Evolutionary conservation across 2,113 vertebrate species (phyloP).

Genomic region (Garra rufa): DNA sequence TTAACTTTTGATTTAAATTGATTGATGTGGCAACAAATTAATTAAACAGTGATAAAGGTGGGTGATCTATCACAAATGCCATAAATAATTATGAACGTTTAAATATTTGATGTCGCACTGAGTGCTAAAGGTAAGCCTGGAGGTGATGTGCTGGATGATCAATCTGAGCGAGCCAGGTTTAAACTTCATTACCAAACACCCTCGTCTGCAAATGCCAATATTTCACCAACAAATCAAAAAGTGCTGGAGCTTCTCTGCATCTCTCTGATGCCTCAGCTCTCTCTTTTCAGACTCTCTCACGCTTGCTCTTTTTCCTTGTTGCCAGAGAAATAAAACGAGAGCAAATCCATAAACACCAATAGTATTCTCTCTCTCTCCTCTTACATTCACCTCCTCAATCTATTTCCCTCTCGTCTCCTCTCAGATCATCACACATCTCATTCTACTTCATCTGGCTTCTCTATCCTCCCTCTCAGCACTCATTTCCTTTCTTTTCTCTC

Average conservation of each 20-base stretch:
- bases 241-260: not conserved
- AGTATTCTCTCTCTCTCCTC: not conserved
- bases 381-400: not conserved
- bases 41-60: conserved; percentile 24
- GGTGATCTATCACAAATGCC: conserved; percentile 25
- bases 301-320: not conserved
- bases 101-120: conserved; percentile 46
- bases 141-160: conserved; percentile 39
- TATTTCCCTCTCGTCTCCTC: not conserved
- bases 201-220: conserved; percentile 20
- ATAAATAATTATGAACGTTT: conserved; percentile 35
- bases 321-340: conserved; percentile 28
- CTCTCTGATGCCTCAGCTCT: not conserved
- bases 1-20: not conserved
- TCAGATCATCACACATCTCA: conserved; percentile 25
- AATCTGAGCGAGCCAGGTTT: conserved; percentile 11
- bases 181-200: conserved; percentile 42
- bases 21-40: conserved; percentile 19
- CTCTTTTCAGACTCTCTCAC: not conserved
- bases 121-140: conserved; percentile 15
- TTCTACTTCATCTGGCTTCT: not conserved
- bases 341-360: conserved; percentile 11
- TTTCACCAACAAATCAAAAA: conserved; percentile 27
- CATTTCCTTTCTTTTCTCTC: conserved; percentile 11
- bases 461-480: not conserved